Percentiles rank a stretch among this genome's conserved stretches.
Conservation (phyloP, 1,140 invertebrate species). For the Ladona fulva region DNA sequence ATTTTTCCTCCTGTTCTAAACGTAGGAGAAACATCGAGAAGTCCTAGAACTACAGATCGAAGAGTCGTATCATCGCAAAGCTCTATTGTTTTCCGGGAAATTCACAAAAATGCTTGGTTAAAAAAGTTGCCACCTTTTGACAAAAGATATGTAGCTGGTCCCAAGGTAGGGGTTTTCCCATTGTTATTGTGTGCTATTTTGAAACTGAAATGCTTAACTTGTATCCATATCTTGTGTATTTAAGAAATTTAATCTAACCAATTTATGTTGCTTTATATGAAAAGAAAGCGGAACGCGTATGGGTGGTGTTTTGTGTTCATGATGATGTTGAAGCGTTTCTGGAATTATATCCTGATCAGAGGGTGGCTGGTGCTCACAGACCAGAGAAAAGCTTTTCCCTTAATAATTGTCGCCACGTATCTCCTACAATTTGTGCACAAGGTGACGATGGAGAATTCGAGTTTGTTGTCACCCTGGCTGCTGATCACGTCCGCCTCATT, state of each 20-base stretch:
- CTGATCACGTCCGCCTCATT: constrained; percentile 54
- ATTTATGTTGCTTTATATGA: not conserved
- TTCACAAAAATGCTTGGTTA: constrained; percentile 67
- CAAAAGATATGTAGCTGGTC: constrained; percentile 38
- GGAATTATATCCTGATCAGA: constrained; percentile 64
- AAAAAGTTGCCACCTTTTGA: constrained; percentile 49
- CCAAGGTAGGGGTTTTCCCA: constrained; percentile 31
- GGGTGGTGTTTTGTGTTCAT: constrained; percentile 75
- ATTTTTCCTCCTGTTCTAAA: not conserved
- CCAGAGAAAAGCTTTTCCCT: constrained; percentile 56
- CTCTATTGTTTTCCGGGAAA: constrained; percentile 49
- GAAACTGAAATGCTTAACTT: not conserved
- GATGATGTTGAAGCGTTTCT: constrained; percentile 63
- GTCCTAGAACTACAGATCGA: not conserved
- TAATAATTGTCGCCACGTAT: constrained; percentile 55
- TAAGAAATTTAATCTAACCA: not conserved
- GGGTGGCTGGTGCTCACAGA: constrained; percentile 55
- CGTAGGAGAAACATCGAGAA: not conserved
- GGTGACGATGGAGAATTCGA: constrained; percentile 55
- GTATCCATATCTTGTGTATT: not conserved
- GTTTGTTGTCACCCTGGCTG: constrained; percentile 61
- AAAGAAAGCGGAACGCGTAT: constrained; percentile 50
- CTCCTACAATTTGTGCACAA: constrained; percentile 57
- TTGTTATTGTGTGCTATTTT: not conserved
- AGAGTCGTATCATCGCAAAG: not conserved